phyloP scores from a whole-genome alignment of 2,113 vertebrate species.

The Menidia beryllina region DNA sequence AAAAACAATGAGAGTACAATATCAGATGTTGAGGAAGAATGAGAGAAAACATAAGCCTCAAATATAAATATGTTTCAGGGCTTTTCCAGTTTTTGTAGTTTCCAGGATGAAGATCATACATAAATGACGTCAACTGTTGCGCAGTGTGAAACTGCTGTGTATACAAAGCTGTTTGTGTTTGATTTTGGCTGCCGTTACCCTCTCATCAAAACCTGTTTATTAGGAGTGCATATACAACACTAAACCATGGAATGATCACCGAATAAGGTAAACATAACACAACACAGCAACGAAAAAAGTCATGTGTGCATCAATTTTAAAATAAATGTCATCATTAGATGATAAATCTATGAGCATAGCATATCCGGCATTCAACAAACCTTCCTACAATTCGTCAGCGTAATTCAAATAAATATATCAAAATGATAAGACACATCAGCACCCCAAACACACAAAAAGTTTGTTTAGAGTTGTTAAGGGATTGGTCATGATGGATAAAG shows the following conservation, averaged over 20 bases:
- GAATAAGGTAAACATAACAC: conserved; percentile 66
- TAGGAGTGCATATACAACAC: conserved; percentile 49
- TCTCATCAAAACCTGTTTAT: conserved; percentile 48
- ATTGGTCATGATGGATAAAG: conserved; percentile 13
- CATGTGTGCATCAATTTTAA: conserved; percentile 55
- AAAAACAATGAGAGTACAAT: conserved; percentile 51
- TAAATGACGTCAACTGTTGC: conserved; percentile 47
- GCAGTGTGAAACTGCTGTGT: conserved; percentile 29
- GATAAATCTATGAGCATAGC: conserved; percentile 53
- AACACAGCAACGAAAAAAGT: conserved; percentile 48
- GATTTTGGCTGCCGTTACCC: conserved; percentile 5
- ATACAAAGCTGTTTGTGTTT: conserved; percentile 10
- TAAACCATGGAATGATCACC: conserved; percentile 61
- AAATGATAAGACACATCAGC: conserved; percentile 60
- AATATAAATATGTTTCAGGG: conserved; percentile 53
- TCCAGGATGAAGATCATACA: conserved; percentile 65
- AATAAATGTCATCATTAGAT: conserved; percentile 42
- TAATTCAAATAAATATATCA: conserved; percentile 73
- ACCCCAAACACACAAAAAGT: conserved; percentile 29
- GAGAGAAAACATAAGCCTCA: conserved; percentile 18
- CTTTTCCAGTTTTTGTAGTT: conserved; percentile 70
- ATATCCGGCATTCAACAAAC: conserved; percentile 59
- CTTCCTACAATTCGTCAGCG: conserved; percentile 44
- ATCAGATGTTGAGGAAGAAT: conserved; percentile 46
- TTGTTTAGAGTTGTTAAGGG: conserved; percentile 40